phyloP scores from a whole-genome alignment of 2,797 vertebrate genomes.

The Hozukius guyotensis region DNA sequence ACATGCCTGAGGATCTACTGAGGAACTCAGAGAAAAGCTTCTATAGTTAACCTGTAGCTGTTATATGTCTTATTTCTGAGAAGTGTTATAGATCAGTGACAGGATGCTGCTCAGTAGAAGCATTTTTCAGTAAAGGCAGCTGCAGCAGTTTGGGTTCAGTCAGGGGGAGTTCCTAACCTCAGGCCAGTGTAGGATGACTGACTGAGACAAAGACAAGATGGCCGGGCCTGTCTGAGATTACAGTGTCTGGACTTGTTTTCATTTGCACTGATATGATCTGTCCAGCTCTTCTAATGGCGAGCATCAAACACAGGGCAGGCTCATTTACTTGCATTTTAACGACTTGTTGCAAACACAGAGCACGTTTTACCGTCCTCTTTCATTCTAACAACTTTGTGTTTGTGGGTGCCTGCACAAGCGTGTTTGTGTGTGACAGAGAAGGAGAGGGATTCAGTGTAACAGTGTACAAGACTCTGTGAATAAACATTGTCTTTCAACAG shows the following conservation, averaged over 20 bases:
- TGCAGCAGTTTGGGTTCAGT: conserved; percentile 41
- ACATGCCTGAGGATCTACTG: neutral
- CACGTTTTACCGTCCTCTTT: neutral
- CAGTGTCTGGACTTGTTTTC: conserved; percentile 48
- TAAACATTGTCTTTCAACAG: conserved; percentile 53
- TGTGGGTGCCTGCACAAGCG: conserved; percentile 18
- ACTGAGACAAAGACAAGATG: conserved; percentile 74
- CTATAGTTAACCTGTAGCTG: neutral
- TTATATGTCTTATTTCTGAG: neutral
- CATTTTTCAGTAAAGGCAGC: conserved; percentile 39
- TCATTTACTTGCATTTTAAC: neutral
- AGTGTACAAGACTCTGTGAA: conserved; percentile 20
- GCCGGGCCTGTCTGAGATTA: conserved; percentile 49
- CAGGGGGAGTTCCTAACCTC: conserved; percentile 54
- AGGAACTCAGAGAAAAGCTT: neutral
- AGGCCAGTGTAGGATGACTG: conserved; percentile 44
- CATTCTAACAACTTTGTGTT: neutral
- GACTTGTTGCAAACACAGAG: neutral
- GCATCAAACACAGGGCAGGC: neutral
- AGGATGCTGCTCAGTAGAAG: conserved; percentile 14
- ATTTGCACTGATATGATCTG: conserved; percentile 27
- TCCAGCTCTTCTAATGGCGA: conserved; percentile 13
- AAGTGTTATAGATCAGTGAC: neutral
- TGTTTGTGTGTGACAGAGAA: conserved; percentile 16
- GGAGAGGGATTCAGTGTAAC: neutral